phyloP scores from a whole-genome alignment of 2,113 vertebrate species.

The Pelvicachromis taeniatus region DNA sequence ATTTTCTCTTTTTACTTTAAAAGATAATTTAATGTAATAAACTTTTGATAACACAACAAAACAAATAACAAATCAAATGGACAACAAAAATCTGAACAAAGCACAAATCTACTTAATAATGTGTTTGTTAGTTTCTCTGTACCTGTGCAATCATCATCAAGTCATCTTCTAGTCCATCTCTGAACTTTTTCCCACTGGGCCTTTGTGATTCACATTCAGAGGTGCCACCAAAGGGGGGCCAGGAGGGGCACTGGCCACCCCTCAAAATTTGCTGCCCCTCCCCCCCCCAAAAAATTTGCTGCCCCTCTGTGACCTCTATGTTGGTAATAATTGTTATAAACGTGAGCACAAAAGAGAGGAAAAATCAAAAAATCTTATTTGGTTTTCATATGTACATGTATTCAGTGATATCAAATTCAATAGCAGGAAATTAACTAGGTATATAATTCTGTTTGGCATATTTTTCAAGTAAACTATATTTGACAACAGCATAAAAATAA shows the following conservation, averaged over 20 bases:
- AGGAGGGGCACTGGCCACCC: neutral
- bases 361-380: neutral
- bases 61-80: neutral
- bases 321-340: neutral
- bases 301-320: neutral
- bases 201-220: rapidly evolving
- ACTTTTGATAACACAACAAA: neutral
- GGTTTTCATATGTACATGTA: neutral
- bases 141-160: neutral
- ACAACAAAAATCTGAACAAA: neutral
- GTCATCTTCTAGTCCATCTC: neutral
- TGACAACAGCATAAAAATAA: neutral
- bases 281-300: neutral
- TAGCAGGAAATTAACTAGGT: neutral
- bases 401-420: neutral
- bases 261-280: neutral
- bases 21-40: neutral
- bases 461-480: neutral
- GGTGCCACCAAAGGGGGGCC: neutral
- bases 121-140: neutral
- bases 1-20: neutral
- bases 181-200: too few relatives aligned
- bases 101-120: neutral
- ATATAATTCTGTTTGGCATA: neutral
- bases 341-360: neutral